Base-by-base conservation (phyloP, 2,797 vertebrate species). In the Pampus argenteus region DNA sequence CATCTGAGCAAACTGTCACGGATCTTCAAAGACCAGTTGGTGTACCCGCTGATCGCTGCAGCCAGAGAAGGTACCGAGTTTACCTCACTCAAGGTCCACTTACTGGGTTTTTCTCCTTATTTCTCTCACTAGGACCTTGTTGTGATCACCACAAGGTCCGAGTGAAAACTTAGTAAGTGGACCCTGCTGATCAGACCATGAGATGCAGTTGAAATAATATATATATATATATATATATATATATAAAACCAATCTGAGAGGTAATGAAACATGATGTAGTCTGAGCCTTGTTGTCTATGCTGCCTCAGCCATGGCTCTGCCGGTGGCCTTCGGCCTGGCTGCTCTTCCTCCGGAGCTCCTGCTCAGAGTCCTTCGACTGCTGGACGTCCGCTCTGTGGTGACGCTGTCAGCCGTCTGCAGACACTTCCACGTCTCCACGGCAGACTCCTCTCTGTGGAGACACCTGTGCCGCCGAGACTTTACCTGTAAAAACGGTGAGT, bases 1-100 rank as follows among this genome's bases (percentile, higher is more conserved):
- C 93, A 97, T 36, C 93, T 99, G 72, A 93, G 88, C 76, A 98
- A 96, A 86, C 90, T 99, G 52, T 99, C 97, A 0, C 94, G 96
- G 8, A 82, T 96, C 64, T 97, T 98, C 90, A 99, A 98, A 89
- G 98, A 99, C 88, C 96, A 97, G 85, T 83, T 99, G 84, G 95
- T 95, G 2, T 98, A 98, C 55, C 96, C 97, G 40, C 94, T 99
- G 73, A 95, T 99, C 62, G 96, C 97, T 45, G 91, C 95, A 36
- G 95, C 97, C 58, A 94, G 98, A 88, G 96, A 97, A 95, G 97
- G 98, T 97, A 87, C 22, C 1, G 1, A 44, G 40, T 17, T 44
- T 8, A 44, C 40, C 40, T 42, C 40, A 15, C 38, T 40, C 38
- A 15, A 40, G 13, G 14, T 15, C 14, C 38, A 40, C 38, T 40